A percentile compares a stretch with the other conserved stretches of the same genome.
These are phyloP conservation scores for Tautogolabrus adspersus DNA, from an alignment of 2,113 vertebrate genomes.

Conservation along the genomic window DNA sequence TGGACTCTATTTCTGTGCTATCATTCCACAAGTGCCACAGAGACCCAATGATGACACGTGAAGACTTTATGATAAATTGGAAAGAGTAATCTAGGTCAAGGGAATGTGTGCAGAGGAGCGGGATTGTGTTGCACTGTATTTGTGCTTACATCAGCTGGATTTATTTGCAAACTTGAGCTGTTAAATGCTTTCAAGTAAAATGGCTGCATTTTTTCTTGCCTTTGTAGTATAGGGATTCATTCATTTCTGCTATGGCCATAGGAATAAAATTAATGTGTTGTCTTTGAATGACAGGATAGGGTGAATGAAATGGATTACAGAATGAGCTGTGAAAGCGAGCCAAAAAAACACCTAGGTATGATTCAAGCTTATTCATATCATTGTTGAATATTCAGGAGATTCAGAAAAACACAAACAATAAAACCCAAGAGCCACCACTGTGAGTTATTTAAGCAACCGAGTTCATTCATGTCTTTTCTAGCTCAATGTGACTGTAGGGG, in stretches of 20 bases:
- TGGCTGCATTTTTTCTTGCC: neutral
- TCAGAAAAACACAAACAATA: neutral
- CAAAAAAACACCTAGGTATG: conserved; percentile 2
- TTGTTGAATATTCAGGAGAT: conserved; percentile 2
- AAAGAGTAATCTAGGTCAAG: conserved; percentile 62
- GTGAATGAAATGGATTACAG: conserved; percentile 1
- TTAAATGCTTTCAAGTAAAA: neutral
- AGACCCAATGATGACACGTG: conserved; percentile 55
- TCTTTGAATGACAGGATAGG: neutral
- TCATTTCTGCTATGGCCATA: neutral
- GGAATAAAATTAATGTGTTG: neutral
- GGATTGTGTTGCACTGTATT: neutral
- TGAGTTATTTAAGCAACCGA: conserved; percentile 30
- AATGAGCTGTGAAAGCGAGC: conserved; percentile 1
- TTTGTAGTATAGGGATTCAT: neutral
- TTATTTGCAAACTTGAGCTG: conserved; percentile 7
- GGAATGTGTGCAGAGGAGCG: neutral
- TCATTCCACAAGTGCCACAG: conserved; percentile 76
- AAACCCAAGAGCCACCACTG: neutral
- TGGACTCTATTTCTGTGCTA: conserved; percentile 59
- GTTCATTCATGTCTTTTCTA: conserved; percentile 38
- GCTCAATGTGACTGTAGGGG: conserved; percentile 6
- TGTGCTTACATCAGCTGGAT: neutral
- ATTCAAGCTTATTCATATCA: conserved; percentile 28
- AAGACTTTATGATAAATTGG: conserved; percentile 38